Percentiles rank a stretch among this genome's conserved stretches.
These are phyloP conservation scores for Eciton burchellii DNA, from an alignment of 1,140 invertebrate species.

Conservation along the genomic window DNA sequence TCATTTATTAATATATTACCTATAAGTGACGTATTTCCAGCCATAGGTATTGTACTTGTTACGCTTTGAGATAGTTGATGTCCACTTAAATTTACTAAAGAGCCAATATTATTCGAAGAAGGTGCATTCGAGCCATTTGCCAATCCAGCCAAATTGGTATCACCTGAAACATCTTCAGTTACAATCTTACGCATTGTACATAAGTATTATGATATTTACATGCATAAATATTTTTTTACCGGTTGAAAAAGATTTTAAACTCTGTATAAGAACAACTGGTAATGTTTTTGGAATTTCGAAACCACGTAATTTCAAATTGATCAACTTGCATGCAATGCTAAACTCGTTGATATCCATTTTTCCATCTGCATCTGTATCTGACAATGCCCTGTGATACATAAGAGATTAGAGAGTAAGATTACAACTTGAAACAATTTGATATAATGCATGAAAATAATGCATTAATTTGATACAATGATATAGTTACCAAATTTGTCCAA, in stretches of 20 bases:
- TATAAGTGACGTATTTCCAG: constrained; percentile 75
- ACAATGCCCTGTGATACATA: constrained; percentile 90
- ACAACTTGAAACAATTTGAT: not conserved
- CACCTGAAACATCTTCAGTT: constrained; percentile 32
- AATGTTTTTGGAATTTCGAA: constrained; percentile 95
- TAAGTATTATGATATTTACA: too few species aligned
- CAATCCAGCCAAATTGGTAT: constrained; percentile 50
- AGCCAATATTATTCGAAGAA: constrained; percentile 62
- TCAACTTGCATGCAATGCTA: constrained; percentile 98
- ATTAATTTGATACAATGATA: not conserved
- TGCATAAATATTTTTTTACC: constrained; percentile 79
- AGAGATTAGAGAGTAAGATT: not conserved
- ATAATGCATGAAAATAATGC: constrained; percentile 64
- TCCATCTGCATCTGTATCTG: constrained; percentile 98
- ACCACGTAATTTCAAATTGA: constrained; percentile 96
- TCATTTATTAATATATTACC: constrained; percentile 42
- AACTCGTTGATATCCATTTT: constrained; percentile 99
- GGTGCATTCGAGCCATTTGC: constrained; percentile 65
- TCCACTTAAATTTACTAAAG: constrained; percentile 68
- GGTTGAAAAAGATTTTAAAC: constrained; percentile 85
- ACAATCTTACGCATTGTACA: not conserved
- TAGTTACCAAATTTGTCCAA: constrained; percentile 97
- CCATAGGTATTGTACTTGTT: constrained; percentile 65
- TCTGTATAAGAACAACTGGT: constrained; percentile 91
- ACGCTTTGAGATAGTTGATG: constrained; percentile 69